phyloP scores from a whole-genome alignment of 2,888 invertebrate genomes.

The Eubasilissa splendida region DNA sequence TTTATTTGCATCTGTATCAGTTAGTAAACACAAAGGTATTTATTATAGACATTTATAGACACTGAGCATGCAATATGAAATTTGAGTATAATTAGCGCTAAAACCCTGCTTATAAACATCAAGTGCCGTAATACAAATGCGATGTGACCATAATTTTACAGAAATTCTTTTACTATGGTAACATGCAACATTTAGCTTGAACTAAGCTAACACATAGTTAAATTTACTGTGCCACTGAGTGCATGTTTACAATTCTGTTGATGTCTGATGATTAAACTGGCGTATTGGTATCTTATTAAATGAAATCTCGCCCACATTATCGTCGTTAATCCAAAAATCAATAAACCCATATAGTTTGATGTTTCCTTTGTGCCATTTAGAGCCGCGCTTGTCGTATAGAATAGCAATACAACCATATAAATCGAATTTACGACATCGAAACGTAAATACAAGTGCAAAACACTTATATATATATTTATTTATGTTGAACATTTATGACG shows the following conservation, averaged over 20 bases:
- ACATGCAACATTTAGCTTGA: conserved; percentile 36
- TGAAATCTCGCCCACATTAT: conserved; percentile 26
- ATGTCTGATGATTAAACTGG: not conserved
- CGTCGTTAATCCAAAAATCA: conserved; percentile 24
- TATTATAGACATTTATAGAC: conserved; percentile 3
- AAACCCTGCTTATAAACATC: not conserved
- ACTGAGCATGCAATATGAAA: conserved; percentile 39
- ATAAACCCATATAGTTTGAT: conserved; percentile 8
- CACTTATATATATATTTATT: conserved; percentile 59
- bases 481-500: conserved; percentile 58
- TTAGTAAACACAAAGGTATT: not conserved
- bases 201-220: conserved; percentile 13
- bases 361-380: conserved; percentile 40
- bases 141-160: conserved; percentile 33
- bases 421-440: conserved; percentile 57
- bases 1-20: too few relatives aligned
- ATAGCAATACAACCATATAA: conserved; percentile 54
- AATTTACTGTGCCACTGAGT: too few relatives aligned
- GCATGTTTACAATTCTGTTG: not conserved
- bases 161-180: conserved; percentile 7
- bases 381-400: conserved; percentile 36
- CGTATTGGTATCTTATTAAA: conserved; percentile 26
- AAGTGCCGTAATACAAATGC: conserved; percentile 38
- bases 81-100: conserved; percentile 3
- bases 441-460: conserved; percentile 58